Evolutionary conservation across 2,888 invertebrate genomes (phyloP), one percentile per base, ranked within the genome.

Genomic region (Nephrotoma guestfalica): DNA sequence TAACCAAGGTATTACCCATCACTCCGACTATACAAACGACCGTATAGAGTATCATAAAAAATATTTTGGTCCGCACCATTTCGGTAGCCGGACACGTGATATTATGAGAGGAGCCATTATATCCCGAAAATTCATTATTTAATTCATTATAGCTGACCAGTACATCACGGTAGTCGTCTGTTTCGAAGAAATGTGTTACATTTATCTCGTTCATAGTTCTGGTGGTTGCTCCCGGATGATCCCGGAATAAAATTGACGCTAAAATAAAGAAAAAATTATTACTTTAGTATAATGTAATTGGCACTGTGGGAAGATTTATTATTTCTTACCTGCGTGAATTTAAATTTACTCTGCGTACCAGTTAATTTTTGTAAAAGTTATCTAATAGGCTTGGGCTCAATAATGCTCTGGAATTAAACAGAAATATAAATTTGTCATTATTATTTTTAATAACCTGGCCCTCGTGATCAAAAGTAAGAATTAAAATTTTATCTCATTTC

Each of bases 1-100:
- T 96, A 88, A 97, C 97, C 47, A 97, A 92, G 0, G 96, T 95
- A 91, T 97, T 97, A 13, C 97, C 97, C 30, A 96, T 93, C 1
- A 97, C 92, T 0, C 97, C 97, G 11, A 96, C 94, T 41, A 96
- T 92, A 90, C 96, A 96, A n/a, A 97, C 96, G 40, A 96, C 92
- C 0, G 94, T 94, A 91, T 96, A 96, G 83, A 96, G 92, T 18
- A 96, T 93, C 90, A 95, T 95, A 6, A 93, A 92, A 86, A 93
- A 92, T 47, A 92, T 90, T 89, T 92, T 92, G 42, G 93, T 92
- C 4, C 92, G 90, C 4, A 93, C 93, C 87, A 92, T 90, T 89
- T 92, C 92, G 87, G 92, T 90, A 88, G 92, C 91, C 57, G 93
- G 92, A 88, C 93, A 93, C 0, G 92, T 91, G 42, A 90, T 90